Percentiles rank a stretch among this genome's conserved stretches.
phyloP scores from a whole-genome alignment of 2,113 vertebrate species.

The Pluvialis apricaria region DNA sequence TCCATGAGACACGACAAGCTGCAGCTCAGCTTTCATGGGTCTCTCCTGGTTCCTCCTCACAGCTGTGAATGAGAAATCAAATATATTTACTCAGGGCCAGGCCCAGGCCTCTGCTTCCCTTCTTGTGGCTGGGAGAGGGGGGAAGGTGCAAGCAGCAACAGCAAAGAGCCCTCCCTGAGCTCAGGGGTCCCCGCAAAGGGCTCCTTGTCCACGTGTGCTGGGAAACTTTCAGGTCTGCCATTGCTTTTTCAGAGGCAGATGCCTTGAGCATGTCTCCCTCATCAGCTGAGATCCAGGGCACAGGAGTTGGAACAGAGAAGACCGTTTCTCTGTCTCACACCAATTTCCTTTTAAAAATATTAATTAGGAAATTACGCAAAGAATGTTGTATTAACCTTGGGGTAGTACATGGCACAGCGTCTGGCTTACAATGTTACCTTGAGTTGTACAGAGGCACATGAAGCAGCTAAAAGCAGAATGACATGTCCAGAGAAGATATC shows the following conservation, averaged over 20 bases:
- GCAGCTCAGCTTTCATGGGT: too few relatives aligned
- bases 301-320: not conserved
- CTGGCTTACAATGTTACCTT: not conserved
- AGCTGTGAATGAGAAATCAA: too few relatives aligned
- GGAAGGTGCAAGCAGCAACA: too few relatives aligned
- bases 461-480: not conserved
- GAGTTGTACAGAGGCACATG: not conserved
- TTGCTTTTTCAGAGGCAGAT: not conserved
- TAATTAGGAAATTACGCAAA: not conserved
- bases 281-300: not conserved
- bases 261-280: accelerated
- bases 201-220: not conserved
- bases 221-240: not conserved
- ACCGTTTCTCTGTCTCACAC: not conserved
- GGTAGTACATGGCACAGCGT: not conserved
- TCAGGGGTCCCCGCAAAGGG: too few relatives aligned
- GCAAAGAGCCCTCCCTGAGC: too few relatives aligned
- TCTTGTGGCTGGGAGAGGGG: too few relatives aligned
- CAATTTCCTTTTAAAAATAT: not conserved
- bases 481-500: not conserved
- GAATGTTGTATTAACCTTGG: not conserved
- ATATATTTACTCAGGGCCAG: too few relatives aligned
- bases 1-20: too few relatives aligned
- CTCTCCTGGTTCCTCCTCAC: too few relatives aligned
- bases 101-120: too few relatives aligned